These are phyloP conservation scores for Xestoiulus laeticollis DNA, from an alignment of 2,888 invertebrate genomes.

Conservation along the genomic window DNA sequence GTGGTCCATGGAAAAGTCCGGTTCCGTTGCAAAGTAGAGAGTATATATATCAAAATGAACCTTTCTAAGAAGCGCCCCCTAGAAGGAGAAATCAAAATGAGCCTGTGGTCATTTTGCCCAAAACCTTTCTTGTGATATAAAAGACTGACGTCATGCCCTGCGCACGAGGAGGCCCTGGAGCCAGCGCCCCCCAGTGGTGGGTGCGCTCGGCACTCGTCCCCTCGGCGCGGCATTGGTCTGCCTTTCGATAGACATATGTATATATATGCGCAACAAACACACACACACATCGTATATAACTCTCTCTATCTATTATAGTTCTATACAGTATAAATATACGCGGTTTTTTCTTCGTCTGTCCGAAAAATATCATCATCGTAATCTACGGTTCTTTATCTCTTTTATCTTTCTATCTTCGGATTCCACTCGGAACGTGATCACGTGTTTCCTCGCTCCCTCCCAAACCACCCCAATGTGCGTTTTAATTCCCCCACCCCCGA, in stretches of 20 bases:
- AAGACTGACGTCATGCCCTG: not conserved
- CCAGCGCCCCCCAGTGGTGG: conserved; percentile 5
- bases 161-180: not conserved
- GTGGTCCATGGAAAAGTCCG: conserved; percentile 14
- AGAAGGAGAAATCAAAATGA: conserved; percentile 24
- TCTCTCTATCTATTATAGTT: conserved; percentile 25
- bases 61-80: conserved; percentile 29
- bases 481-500: too few relatives aligned
- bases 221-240: conserved; percentile 24
- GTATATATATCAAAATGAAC: conserved; percentile 30
- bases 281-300: conserved; percentile 18
- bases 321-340: not conserved
- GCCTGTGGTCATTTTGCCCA: conserved; percentile 22
- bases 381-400: not conserved
- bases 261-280: conserved; percentile 20
- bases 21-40: not conserved
- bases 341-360: conserved; percentile 20
- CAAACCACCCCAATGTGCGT: not conserved
- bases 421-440: conserved; percentile 28
- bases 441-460: not conserved
- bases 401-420: not conserved
- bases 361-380: not conserved
- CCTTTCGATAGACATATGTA: conserved; percentile 34
- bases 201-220: not conserved
- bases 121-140: conserved; percentile 30